These are phyloP conservation scores for Centroberyx gerrardi DNA, from an alignment of 2,797 vertebrate genomes.

Conservation along the genomic window DNA sequence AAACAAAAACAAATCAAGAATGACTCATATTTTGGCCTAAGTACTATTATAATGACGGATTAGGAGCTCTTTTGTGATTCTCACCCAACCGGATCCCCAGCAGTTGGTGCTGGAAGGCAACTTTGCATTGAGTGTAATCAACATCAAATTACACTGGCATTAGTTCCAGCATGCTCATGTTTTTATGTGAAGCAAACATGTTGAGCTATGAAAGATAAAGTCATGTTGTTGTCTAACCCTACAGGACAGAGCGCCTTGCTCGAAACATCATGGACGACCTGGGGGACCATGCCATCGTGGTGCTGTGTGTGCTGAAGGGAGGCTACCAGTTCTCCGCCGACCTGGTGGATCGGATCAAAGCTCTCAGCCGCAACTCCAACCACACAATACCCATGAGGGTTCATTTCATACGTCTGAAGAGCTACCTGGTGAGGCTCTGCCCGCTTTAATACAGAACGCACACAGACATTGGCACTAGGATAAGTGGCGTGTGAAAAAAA, in stretches of 20 bases:
- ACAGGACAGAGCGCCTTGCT: slow-evolving; percentile 92
- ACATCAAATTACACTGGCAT: no score
- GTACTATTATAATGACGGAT: background rate
- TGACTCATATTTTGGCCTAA: background rate
- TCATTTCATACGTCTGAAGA: slow-evolving; percentile 94
- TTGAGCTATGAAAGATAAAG: background rate
- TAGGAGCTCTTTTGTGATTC: background rate
- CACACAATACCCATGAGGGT: slow-evolving; percentile 92
- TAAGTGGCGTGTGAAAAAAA: background rate
- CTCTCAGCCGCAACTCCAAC: slow-evolving; percentile 90
- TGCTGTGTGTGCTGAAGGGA: slow-evolving; percentile 93
- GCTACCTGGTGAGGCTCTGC: slow-evolving; percentile 88
- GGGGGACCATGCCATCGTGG: slow-evolving; percentile 91
- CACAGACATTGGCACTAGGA: background rate
- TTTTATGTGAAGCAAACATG: background rate
- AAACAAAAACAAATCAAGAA: background rate
- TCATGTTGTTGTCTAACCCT: slow-evolving; percentile 19
- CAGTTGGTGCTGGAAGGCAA: no score
- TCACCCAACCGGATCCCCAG: no score
- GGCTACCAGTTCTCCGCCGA: slow-evolving; percentile 94
- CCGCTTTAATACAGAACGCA: no score
- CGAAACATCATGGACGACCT: slow-evolving; percentile 94
- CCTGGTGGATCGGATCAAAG: slow-evolving; percentile 91
- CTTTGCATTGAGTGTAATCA: no score
- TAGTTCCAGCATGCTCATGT: no score